Percentiles rank a stretch among this genome's conserved stretches.
Conservation (phyloP, 2,888 invertebrate genomes). For the Eristalinus sepulchralis region DNA sequence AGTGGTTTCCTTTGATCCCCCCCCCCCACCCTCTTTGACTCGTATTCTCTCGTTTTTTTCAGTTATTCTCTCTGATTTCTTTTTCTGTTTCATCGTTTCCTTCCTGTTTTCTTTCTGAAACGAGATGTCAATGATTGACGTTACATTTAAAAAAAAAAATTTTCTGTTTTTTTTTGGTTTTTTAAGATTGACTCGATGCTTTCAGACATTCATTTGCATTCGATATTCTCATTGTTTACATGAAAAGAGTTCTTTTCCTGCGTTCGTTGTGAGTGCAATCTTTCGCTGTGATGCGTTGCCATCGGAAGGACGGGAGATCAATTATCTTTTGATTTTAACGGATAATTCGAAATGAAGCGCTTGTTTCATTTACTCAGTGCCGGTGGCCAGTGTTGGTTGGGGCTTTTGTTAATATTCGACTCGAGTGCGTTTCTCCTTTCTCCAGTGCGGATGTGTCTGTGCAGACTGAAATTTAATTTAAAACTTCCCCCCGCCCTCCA, state of each 20-base stretch:
- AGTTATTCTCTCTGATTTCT: neutral
- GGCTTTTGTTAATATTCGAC: neutral
- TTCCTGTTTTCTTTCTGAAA: neutral
- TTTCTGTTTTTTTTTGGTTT: neutral
- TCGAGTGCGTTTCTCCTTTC: neutral
- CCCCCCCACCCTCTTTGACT: too few relatives aligned
- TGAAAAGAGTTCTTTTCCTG: neutral
- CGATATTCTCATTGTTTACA: neutral
- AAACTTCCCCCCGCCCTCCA: too few relatives aligned
- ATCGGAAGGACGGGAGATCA: neutral
- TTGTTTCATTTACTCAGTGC: neutral
- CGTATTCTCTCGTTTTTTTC: neutral
- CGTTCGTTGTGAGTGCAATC: neutral
- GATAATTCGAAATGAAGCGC: neutral
- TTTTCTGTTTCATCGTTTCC: neutral
- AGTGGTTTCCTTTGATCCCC: conserved; percentile 80
- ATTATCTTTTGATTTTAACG: neutral
- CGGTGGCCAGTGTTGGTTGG: neutral
- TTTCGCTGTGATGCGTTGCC: neutral
- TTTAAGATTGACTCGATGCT: neutral
- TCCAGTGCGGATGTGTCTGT: too few relatives aligned
- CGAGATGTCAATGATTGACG: neutral
- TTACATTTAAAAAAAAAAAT: neutral
- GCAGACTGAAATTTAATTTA: too few relatives aligned
- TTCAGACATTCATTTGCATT: neutral